Evolutionary conservation across 1,140 invertebrate species (phyloP).

Genomic region (Papilio xuthus): DNA sequence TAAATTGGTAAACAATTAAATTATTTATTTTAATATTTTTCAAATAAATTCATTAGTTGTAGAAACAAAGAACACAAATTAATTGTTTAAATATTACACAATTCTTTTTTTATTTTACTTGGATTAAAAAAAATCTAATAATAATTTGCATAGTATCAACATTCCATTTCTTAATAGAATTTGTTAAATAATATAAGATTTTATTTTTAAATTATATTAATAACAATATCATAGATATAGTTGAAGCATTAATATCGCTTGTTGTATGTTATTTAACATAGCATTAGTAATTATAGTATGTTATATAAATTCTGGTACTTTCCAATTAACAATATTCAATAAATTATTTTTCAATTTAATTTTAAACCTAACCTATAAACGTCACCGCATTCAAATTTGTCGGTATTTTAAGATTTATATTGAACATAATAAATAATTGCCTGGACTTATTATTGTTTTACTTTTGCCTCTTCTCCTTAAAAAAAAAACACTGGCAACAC

Average conservation of each 20-base stretch:
- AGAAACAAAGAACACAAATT: conserved; percentile 37
- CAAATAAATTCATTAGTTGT: not conserved
- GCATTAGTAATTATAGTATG: conserved; percentile 11
- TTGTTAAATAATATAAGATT: conserved; percentile 57
- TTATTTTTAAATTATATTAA: conserved; percentile 63
- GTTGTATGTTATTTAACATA: conserved; percentile 39
- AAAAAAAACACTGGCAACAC: not conserved
- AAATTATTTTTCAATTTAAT: conserved; percentile 8
- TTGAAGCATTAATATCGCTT: conserved; percentile 38
- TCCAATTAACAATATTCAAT: not conserved
- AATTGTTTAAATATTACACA: conserved; percentile 58
- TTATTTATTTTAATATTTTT: not conserved
- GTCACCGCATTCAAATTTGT: conserved; percentile 39
- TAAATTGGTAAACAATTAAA: not conserved
- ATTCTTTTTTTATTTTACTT: conserved; percentile 61
- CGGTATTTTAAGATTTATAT: conserved; percentile 73
- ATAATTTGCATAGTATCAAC: conserved; percentile 37
- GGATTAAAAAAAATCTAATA: conserved; percentile 42
- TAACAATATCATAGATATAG: conserved; percentile 57
- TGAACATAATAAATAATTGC: conserved; percentile 77
- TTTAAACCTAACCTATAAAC: conserved; percentile 7
- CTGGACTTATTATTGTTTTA: conserved; percentile 60
- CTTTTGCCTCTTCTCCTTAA: conserved; percentile 49
- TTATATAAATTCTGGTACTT: conserved; percentile 12
- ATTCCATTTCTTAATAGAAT: conserved; percentile 58